Conservation (phyloP, 2,113 vertebrate genomes). For the Labrus mixtus region DNA sequence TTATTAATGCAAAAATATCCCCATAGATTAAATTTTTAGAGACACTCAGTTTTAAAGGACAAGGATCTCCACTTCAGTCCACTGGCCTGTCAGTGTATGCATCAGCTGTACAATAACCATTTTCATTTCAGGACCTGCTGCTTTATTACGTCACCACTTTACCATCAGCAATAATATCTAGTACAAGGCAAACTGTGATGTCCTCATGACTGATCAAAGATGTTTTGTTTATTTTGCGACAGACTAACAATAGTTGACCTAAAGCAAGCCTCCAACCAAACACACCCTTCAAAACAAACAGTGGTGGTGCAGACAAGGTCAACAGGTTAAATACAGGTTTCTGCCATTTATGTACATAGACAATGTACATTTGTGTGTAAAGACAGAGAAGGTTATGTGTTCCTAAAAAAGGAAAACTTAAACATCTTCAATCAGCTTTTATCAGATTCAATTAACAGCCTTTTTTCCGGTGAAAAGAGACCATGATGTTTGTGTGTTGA, state of each 20-base stretch:
- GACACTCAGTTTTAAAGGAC: constrained; percentile 31
- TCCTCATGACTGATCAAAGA: not conserved
- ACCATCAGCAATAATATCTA: not conserved
- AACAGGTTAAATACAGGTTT: not conserved
- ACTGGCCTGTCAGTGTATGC: constrained; percentile 6
- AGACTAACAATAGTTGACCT: constrained; percentile 9
- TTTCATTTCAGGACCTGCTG: not conserved
- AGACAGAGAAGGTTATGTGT: not conserved
- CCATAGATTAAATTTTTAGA: constrained; percentile 53
- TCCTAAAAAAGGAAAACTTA: not conserved
- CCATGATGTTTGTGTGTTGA: constrained; percentile 32
- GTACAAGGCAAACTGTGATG: not conserved
- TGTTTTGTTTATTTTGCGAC: not conserved
- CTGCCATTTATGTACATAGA: not conserved
- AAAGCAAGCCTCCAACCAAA: constrained; percentile 15
- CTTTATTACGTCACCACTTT: not conserved
- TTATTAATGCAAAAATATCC: constrained; percentile 72
- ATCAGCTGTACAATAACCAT: not conserved
- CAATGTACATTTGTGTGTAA: not conserved
- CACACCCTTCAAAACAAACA: constrained; percentile 53
- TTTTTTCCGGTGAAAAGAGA: constrained; percentile 2
- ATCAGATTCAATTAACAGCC: constrained; percentile 6
- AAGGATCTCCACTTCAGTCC: constrained; percentile 4
- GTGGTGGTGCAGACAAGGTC: not conserved
- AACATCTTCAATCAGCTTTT: not conserved